Evolutionary conservation across 2,888 invertebrate species (phyloP).

Genomic region (Phaonia tiefii): DNA sequence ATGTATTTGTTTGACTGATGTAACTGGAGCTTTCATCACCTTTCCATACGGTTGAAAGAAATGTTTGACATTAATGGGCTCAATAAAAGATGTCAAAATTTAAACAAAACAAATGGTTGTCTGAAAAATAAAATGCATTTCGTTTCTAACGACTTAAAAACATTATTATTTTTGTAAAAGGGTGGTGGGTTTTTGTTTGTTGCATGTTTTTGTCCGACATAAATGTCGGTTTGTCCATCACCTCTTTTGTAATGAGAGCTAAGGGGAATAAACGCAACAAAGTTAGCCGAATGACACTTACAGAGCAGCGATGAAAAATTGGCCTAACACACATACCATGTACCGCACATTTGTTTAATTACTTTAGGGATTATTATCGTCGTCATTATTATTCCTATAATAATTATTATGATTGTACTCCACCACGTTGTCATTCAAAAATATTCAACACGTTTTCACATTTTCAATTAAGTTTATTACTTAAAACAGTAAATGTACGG

Average conservation of each 20-base stretch:
- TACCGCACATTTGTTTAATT: conserved; percentile 65
- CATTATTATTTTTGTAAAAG: too few relatives aligned
- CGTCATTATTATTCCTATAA: conserved; percentile 58
- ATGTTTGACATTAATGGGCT: too few relatives aligned
- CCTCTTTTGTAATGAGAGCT: neutral
- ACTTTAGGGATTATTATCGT: conserved; percentile 66
- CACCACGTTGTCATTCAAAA: conserved; percentile 53
- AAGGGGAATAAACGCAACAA: conserved; percentile 9
- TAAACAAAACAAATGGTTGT: too few relatives aligned
- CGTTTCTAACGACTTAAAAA: too few relatives aligned
- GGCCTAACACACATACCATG: conserved; percentile 51
- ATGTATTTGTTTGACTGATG: too few relatives aligned
- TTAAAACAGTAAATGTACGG: conserved; percentile 41
- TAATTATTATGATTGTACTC: conserved; percentile 49
- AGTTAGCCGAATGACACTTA: neutral
- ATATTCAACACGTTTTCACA: conserved; percentile 67
- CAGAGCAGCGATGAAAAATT: neutral
- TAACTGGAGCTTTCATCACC: too few relatives aligned
- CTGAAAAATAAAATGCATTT: too few relatives aligned
- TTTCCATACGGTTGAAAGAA: too few relatives aligned
- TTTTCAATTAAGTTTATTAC: conserved; percentile 68
- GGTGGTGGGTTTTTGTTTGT: conserved; percentile 1
- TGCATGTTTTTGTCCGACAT: neutral
- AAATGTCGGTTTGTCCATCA: conserved; percentile 5
- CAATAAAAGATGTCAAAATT: too few relatives aligned